These are phyloP conservation scores for Leguminivora glycinivorella DNA, from an alignment of 1,140 invertebrate species.

Conservation along the genomic window DNA sequence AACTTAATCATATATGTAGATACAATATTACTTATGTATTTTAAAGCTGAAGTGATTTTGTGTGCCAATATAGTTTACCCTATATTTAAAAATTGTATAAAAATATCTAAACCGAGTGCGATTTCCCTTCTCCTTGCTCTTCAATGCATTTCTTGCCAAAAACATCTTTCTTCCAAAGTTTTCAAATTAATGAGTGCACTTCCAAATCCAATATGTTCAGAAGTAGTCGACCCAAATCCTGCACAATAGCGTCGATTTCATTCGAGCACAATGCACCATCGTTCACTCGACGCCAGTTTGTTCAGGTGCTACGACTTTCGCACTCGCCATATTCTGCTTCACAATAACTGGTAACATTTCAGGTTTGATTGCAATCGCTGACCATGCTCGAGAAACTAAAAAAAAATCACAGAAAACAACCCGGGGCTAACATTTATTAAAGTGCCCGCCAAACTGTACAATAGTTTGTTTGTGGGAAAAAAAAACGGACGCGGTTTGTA, in stretches of 20 bases:
- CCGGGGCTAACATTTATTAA: no score
- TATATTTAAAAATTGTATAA: no score
- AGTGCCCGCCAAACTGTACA: no score
- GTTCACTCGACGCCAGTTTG: slow-evolving; percentile 54
- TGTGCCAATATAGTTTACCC: no score
- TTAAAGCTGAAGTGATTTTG: no score
- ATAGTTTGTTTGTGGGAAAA: no score
- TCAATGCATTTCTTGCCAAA: not conserved
- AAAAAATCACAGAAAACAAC: no score
- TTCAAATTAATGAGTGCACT: not conserved
- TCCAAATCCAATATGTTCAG: slow-evolving; percentile 44
- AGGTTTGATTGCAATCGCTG: not conserved
- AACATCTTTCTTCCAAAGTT: not conserved
- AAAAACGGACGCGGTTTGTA: no score
- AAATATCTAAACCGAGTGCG: no score
- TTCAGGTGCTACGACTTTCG: slow-evolving; percentile 59
- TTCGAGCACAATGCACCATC: slow-evolving; percentile 58
- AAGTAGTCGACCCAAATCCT: slow-evolving; percentile 61
- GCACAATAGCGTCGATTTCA: slow-evolving; percentile 57
- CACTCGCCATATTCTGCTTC: slow-evolving; percentile 41
- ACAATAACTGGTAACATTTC: slow-evolving; percentile 26
- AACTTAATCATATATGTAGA: no score
- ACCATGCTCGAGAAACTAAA: not conserved
- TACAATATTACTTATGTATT: no score
- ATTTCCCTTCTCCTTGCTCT: no score